Evolutionary conservation across 1,140 invertebrate species (phyloP).

Genomic region (Drosophila hydei): DNA sequence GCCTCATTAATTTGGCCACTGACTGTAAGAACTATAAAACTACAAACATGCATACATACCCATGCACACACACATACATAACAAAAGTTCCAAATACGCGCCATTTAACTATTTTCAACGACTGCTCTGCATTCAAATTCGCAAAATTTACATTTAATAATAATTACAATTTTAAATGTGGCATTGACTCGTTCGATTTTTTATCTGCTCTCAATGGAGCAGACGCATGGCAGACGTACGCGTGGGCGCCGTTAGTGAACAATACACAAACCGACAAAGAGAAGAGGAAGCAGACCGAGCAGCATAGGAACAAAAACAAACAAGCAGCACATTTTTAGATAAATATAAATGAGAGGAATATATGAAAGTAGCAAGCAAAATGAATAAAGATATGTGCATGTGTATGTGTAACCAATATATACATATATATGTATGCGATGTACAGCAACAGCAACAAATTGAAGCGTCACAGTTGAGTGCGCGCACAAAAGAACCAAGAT

Average conservation of each 20-base stretch:
- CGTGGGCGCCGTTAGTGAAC: slow-evolving; percentile 31
- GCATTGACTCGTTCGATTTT: slow-evolving; percentile 48
- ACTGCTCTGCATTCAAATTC: slow-evolving; percentile 52
- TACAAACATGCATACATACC: neutral
- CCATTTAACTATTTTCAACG: slow-evolving; percentile 12
- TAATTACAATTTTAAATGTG: slow-evolving; percentile 38
- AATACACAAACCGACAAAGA: slow-evolving; percentile 24
- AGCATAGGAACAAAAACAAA: slow-evolving; percentile 46
- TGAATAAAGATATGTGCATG: slow-evolving; percentile 32
- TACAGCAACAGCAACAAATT: slow-evolving; percentile 55
- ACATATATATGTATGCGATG: slow-evolving; percentile 3
- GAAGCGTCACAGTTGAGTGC: slow-evolving; percentile 69
- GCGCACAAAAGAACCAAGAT: slow-evolving; percentile 24
- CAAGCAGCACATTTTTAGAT: slow-evolving; percentile 50
- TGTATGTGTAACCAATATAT: slow-evolving; percentile 1
- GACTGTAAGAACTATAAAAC: slow-evolving; percentile 16
- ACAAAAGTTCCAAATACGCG: slow-evolving; percentile 2
- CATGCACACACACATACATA: neutral
- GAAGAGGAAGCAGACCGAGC: slow-evolving; percentile 27
- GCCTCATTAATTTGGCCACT: slow-evolving; percentile 4
- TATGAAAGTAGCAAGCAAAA: slow-evolving; percentile 44
- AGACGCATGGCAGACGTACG: slow-evolving; percentile 47
- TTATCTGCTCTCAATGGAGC: slow-evolving; percentile 19
- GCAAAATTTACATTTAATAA: slow-evolving; percentile 25
- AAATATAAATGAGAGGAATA: slow-evolving; percentile 50